Evolutionary conservation across 2,797 vertebrate genomes (phyloP), one percentile per base, ranked within the genome.

Genomic region (Stomatorhinus walkeri): DNA sequence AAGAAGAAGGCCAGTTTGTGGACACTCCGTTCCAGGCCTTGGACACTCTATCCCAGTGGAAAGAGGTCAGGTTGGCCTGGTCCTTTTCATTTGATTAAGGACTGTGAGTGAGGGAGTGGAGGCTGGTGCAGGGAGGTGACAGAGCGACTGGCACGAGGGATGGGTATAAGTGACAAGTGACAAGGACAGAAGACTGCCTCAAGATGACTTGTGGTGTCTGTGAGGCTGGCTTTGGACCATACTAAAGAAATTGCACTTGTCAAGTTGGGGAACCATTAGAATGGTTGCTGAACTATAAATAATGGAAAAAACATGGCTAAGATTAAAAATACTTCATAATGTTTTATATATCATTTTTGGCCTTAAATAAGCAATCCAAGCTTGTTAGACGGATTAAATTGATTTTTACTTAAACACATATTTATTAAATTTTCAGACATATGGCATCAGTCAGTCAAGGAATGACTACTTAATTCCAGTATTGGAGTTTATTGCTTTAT

Each of bases 381-480:
- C 56, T 43, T 46, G 68, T n/a, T 7, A 59, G 81, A 14, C 10
- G 59, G 51, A 52, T 54, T 32, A 61, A 61, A 87, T 76, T 76
- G 61, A 83, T 88, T 59, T 85, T 61, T 85, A 56, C 51, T 87
- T 83, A 84, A 89, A 79, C 36, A 87, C 14, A 76, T 54, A 46
- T 79, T 87, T 79, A 28, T 56, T 43, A 79, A 36, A 51, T 87
- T 79, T 52, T 56, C 48, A 54, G 64, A 88, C 28, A 32, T 81
- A 86, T 48, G 61, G 46, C 85, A 59, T 24, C 32, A 79, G 51
- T 87, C 89, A 87, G 68, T 79, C 68, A 56, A 87, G 51, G 72
- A 89, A 59, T 87, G 79, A 85, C 48, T 56, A n/a, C 59, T 81
- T 76, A 72, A 61, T 43, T 28, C 28, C 68, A 36, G 56, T 24